A percentile compares a stretch with the other conserved stretches of the same genome.
Conservation (phyloP, 2,797 vertebrate genomes). For the Mormyrus hasselquistii region DNA sequence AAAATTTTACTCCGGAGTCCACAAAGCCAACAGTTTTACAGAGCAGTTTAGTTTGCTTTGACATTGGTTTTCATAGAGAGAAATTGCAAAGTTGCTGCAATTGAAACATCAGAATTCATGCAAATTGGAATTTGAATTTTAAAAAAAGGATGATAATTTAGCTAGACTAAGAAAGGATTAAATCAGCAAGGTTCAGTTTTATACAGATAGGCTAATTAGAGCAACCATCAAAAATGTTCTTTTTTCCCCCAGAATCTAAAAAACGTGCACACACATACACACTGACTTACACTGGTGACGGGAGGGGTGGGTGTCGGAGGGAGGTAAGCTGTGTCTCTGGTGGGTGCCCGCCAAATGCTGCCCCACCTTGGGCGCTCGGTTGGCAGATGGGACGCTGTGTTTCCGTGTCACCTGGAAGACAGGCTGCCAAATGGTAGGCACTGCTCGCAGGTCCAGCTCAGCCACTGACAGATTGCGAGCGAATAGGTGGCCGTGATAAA, state of each 20-base stretch:
- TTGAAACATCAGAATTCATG: slow-evolving; percentile 9
- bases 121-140: background rate
- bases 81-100: slow-evolving; percentile 16
- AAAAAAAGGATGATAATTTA: slow-evolving; percentile 18
- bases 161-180: slow-evolving; percentile 22
- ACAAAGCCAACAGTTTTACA: slow-evolving; percentile 18
- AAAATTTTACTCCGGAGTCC: slow-evolving; percentile 28
- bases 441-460: slow-evolving; percentile 34
- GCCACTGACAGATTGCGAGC: slow-evolving; percentile 67
- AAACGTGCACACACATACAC: background rate
- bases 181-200: slow-evolving; percentile 22
- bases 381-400: slow-evolving; percentile 48
- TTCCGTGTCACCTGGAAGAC: slow-evolving; percentile 47
- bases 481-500: slow-evolving; percentile 64
- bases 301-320: background rate
- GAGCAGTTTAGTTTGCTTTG: background rate
- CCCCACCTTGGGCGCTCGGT: slow-evolving; percentile 35
- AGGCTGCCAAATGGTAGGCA: slow-evolving; percentile 42
- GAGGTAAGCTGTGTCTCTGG: slow-evolving; percentile 23
- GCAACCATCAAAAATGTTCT: slow-evolving; percentile 19
- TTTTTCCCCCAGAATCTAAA: slow-evolving; percentile 16
- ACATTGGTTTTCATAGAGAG: slow-evolving; percentile 8
- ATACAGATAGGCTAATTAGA: slow-evolving; percentile 33
- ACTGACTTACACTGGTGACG: background rate
- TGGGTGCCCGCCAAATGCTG: slow-evolving; percentile 37